Evolutionary conservation across 2,113 vertebrate species (phyloP).

Genomic region (Labeo catla): DNA sequence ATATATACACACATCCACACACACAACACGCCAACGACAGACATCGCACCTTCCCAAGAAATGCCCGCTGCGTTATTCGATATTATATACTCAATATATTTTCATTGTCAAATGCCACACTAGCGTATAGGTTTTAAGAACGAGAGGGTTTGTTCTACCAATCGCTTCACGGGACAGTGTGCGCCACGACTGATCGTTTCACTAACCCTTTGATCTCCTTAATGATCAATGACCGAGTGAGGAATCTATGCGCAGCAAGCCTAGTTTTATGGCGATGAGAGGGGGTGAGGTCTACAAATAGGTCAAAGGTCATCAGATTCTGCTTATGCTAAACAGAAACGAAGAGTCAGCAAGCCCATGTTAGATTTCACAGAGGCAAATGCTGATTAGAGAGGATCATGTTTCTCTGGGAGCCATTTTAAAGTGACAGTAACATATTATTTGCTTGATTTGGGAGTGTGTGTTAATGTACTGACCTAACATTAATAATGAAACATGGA

Average conservation of each 20-base stretch:
- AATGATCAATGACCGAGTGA: conserved; percentile 67
- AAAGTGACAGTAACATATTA: conserved; percentile 49
- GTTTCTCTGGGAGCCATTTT: conserved; percentile 63
- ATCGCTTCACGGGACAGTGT: conserved; percentile 7
- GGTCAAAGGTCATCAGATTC: conserved; percentile 66
- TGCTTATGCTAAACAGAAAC: conserved; percentile 67
- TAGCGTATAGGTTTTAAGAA: not conserved
- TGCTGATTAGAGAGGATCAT: conserved; percentile 65
- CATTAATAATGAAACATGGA: not conserved
- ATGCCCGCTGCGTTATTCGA: not conserved
- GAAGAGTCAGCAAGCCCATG: conserved; percentile 66
- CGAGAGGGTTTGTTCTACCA: not conserved
- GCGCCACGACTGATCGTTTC: conserved; percentile 8
- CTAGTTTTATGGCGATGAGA: conserved; percentile 53
- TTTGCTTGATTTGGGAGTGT: not conserved
- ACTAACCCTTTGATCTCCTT: conserved; percentile 46
- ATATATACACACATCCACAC: conserved; percentile 42
- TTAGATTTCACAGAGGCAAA: conserved; percentile 69
- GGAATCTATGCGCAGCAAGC: conserved; percentile 55
- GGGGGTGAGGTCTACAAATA: conserved; percentile 57
- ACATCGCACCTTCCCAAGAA: conserved; percentile 36
- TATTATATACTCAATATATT: not conserved
- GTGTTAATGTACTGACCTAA: not conserved
- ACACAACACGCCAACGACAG: conserved; percentile 35
- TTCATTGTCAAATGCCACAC: not conserved